Percentiles rank a stretch among this genome's conserved stretches.
Conservation (phyloP, 2,797 vertebrate species). For the Hephaestus fuliginosus region DNA sequence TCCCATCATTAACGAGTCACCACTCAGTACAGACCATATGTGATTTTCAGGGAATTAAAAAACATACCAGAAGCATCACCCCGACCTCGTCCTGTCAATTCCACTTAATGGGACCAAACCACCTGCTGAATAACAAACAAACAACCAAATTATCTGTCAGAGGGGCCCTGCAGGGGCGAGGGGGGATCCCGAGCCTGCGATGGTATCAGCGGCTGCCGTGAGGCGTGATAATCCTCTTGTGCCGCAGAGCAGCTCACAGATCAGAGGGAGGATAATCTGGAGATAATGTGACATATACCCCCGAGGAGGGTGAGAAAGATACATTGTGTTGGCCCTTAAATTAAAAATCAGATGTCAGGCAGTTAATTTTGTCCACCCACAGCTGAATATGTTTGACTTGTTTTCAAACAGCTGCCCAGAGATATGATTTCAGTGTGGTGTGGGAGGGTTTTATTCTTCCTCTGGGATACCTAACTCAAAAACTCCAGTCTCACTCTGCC, state of each 20-base stretch:
- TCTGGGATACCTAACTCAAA: not conserved
- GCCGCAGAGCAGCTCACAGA: slow-evolving; percentile 70
- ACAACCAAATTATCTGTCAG: slow-evolving; percentile 22
- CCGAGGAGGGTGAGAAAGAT: slow-evolving; percentile 39
- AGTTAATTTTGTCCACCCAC: slow-evolving; percentile 33
- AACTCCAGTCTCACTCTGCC: not conserved
- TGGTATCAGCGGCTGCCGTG: slow-evolving; percentile 44
- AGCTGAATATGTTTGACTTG: slow-evolving; percentile 28
- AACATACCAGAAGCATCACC: slow-evolving; percentile 4
- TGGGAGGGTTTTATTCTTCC: slow-evolving; percentile 33
- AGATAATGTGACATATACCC: slow-evolving; percentile 62
- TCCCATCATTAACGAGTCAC: slow-evolving; percentile 10
- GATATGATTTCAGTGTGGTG: slow-evolving; percentile 4
- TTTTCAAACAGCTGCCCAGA: slow-evolving; percentile 22
- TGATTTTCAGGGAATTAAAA: slow-evolving; percentile 20
- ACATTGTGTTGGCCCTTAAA: slow-evolving; percentile 47
- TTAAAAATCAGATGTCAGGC: slow-evolving; percentile 47
- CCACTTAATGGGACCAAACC: slow-evolving; percentile 32
- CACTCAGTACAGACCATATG: not conserved
- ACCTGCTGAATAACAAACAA: slow-evolving; percentile 26
- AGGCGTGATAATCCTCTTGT: slow-evolving; percentile 71
- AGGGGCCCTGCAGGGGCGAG: not conserved
- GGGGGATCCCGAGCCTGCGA: slow-evolving; percentile 51
- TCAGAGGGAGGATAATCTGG: slow-evolving; percentile 74
- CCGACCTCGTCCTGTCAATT: slow-evolving; percentile 37